Evolutionary conservation across 2,888 invertebrate species (phyloP), one percentile per base, ranked within the genome.

Genomic region (Meganola albula): DNA sequence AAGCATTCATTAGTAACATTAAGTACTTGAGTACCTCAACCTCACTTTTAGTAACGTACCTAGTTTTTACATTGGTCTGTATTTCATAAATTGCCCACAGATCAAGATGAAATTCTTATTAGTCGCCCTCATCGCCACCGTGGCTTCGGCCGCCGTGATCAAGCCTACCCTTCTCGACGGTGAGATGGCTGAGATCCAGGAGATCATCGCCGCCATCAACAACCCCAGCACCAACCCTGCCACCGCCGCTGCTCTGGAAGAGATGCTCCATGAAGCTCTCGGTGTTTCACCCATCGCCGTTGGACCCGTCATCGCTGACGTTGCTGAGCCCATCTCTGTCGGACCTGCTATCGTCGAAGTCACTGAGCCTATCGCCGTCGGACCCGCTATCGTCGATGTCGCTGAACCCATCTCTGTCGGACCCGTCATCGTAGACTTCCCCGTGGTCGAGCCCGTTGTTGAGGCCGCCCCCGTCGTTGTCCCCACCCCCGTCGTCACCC

Each of bases 91-190:
- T 12, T 1, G 10, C 26, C 44, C 8, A 20, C 57, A 69, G 62
- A 49, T 37, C 47, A 66, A 53, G 24, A 78, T 78, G 78, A 76
- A 77, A 66, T 73, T 55, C 68, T 24, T 72, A 18, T 67, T 66
- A 27, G 51, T 79, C 52, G 67, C 71, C 25, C 52, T 74, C 24
- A 53, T 74, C 56, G 74, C 58, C 47, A 55, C 70, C 46, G 71
- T 70, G 60, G 72, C 74, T 27, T 64, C 69, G 43, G 70, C 68
- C 40, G 54, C 54, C 27, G 25, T 42, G 31, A 4, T 58, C 20
- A 57, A 44, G 34, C 64, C 61, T 21, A 26, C 44, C 7, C 31
- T 22, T 21, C 32, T 52, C 30, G 27, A 28, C 24, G 35, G 22
- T 12, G 58, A 59, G 44, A 5, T 44, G 18, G 43, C 52, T 9